Percentiles rank a stretch among this genome's conserved stretches.
These are phyloP conservation scores for Jaculus jaculus DNA, from an alignment of 2,113 vertebrate species.

Conservation along the genomic window DNA sequence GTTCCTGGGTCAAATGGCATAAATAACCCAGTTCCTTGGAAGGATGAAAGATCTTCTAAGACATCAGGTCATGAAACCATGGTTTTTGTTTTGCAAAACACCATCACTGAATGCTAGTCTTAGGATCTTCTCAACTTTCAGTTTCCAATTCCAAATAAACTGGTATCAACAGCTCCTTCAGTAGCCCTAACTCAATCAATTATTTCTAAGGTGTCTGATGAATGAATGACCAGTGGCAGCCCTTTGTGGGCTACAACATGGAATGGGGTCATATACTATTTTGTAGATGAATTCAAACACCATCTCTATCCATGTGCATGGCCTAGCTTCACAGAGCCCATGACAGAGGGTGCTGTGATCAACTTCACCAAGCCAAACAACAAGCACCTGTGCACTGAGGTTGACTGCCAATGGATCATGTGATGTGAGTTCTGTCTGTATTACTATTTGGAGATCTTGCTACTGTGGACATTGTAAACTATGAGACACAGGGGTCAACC, in stretches of 20 bases:
- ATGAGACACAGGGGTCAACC: no score
- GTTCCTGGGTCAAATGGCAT: constrained; percentile 90
- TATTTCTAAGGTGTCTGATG: constrained; percentile 94
- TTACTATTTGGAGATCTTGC: no score
- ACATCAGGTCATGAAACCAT: constrained; percentile 97
- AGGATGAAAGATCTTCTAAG: constrained; percentile 95
- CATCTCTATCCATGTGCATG: no score
- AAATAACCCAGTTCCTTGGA: constrained; percentile 92
- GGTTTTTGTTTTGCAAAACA: constrained; percentile 90
- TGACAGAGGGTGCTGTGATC: no score
- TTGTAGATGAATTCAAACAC: constrained; percentile 92
- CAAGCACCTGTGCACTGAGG: no score
- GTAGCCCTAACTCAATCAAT: constrained; percentile 62
- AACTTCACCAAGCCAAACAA: no score
- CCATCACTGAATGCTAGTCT: constrained; percentile 93
- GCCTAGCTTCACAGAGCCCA: no score
- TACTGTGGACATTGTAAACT: no score
- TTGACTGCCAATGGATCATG: no score
- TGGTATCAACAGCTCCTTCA: constrained; percentile 74
- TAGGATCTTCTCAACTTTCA: constrained; percentile 72
- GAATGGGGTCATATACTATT: constrained; percentile 92
- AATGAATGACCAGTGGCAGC: constrained; percentile 84
- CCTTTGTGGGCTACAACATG: constrained; percentile 92
- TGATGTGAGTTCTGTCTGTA: no score
- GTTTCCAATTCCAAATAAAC: constrained; percentile 80